phyloP scores from a whole-genome alignment of 2,888 invertebrate species.

The Ametastegia equiseti region DNA sequence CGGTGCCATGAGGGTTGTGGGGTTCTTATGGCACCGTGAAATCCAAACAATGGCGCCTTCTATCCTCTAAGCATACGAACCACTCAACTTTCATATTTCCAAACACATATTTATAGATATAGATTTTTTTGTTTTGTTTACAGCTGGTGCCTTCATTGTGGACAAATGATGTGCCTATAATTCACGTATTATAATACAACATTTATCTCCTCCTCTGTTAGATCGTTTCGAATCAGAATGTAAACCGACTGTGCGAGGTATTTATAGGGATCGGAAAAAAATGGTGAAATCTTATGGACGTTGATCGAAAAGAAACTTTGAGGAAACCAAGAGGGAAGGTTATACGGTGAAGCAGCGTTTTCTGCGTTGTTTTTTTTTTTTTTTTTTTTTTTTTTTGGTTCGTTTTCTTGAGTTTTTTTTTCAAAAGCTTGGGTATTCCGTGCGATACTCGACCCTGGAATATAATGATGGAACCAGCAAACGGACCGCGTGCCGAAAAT shows the following conservation, averaged over 20 bases:
- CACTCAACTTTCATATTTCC: constrained; percentile 28
- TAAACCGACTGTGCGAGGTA: background rate
- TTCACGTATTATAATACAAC: background rate
- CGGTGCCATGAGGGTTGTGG: background rate
- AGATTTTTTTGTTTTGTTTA: background rate
- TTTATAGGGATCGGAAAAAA: background rate
- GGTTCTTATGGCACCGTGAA: constrained; percentile 16
- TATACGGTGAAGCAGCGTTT: constrained; percentile 19
- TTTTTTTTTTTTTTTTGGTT: background rate
- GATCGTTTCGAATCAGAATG: background rate
- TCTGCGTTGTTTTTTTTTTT: background rate
- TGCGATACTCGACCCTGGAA: constrained; percentile 18
- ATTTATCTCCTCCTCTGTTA: background rate
- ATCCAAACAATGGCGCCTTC: constrained; percentile 18
- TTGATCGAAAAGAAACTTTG: background rate
- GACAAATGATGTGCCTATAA: constrained; percentile 5
- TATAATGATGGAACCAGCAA: constrained; percentile 32
- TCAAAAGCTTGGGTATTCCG: constrained; percentile 8
- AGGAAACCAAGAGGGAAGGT: background rate
- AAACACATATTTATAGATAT: background rate
- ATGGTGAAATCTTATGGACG: constrained; percentile 7
- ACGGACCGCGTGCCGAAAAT: constrained; percentile 44
- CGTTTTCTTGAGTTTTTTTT: too few species aligned
- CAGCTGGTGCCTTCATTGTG: background rate
- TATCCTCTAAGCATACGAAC: constrained; percentile 20